These are phyloP conservation scores for Plodia interpunctella DNA, from an alignment of 1,140 invertebrate species.

Conservation along the genomic window DNA sequence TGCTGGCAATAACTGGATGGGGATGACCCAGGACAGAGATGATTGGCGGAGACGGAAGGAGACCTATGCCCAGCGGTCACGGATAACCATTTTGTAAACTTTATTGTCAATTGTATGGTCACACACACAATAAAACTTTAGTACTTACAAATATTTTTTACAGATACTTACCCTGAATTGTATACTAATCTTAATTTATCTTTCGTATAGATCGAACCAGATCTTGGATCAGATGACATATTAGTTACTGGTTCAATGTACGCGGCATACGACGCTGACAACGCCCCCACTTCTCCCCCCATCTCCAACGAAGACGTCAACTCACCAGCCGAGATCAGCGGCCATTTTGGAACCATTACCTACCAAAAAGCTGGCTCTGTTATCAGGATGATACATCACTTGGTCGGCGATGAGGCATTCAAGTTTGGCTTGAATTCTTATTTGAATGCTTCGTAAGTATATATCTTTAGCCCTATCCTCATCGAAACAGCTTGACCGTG, in stretches of 20 bases:
- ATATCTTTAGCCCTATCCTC: too few species aligned
- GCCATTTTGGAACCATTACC: conserved; percentile 79
- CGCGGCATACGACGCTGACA: conserved; percentile 55
- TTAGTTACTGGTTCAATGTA: conserved; percentile 64
- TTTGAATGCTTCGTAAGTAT: conserved; percentile 56
- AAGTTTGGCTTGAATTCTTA: conserved; percentile 79
- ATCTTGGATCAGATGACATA: conserved; percentile 46
- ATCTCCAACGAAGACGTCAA: conserved; percentile 63
- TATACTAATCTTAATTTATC: too few species aligned
- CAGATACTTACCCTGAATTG: too few species aligned
- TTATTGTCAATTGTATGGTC: too few species aligned
- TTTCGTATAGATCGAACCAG: conserved; percentile 49
- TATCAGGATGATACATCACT: conserved; percentile 86
- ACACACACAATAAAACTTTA: too few species aligned
- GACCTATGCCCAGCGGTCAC: too few species aligned
- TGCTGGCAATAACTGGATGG: too few species aligned
- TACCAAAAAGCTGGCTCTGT: conserved; percentile 83
- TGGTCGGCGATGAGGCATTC: conserved; percentile 82
- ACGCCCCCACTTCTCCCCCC: conserved; percentile 35
- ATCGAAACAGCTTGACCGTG: too few species aligned
- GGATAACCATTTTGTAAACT: too few species aligned
- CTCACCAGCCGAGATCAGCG: conserved; percentile 76
- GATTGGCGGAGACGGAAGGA: too few species aligned
- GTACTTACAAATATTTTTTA: too few species aligned
- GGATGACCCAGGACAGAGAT: too few species aligned